Evolutionary conservation across 2,797 vertebrate genomes (phyloP), one percentile per base, ranked within the genome.

Genomic region (Lophius americanus): DNA sequence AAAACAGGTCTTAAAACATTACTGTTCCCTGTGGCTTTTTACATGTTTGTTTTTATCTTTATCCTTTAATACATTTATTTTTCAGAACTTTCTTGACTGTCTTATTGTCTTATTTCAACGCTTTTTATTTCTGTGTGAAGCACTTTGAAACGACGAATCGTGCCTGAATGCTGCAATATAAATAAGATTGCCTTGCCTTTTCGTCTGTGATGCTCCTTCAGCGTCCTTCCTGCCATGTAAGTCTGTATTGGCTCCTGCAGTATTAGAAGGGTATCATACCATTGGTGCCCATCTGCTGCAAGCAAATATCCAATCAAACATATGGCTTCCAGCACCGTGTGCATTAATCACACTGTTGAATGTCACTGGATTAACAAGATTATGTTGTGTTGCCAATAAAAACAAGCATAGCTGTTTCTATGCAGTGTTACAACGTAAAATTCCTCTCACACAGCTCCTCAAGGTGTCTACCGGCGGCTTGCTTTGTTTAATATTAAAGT

Each of bases 211-310:
- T 51, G 5, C 35, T 49, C 41, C 41, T 58, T 56, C 50, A 51
- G 60, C 64, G n/a, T 68, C 52, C 35, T 74, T 23, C 23, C 66
- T 35, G 66, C 70, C 50, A 63, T 70, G 67, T 73, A 38, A 77
- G 71, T 72, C 48, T 39, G 37, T 56, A 72, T 75, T 61, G 51
- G 68, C 36, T 84, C 66, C 59, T 64, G 23, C 44, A 48, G 11
- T 50, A 64, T 38, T 47, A 11, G 61, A 70, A 60, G n/a, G 55
- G 6, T 13, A 38, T 59, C 64, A 44, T 41, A 61, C 46, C 68
- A 66, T 38, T 2, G 13, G 10, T 42, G 51, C 53, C 68, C 83
- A 87, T 86, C 83, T 88, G 81, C 67, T 64, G 62, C 12, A 1
- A 13, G 57, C 32, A 64, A 62, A 60, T 49, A 73, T 54, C 62